Evolutionary conservation across 2,888 invertebrate genomes (phyloP).

Genomic region (Neoitamus cyanurus): DNA sequence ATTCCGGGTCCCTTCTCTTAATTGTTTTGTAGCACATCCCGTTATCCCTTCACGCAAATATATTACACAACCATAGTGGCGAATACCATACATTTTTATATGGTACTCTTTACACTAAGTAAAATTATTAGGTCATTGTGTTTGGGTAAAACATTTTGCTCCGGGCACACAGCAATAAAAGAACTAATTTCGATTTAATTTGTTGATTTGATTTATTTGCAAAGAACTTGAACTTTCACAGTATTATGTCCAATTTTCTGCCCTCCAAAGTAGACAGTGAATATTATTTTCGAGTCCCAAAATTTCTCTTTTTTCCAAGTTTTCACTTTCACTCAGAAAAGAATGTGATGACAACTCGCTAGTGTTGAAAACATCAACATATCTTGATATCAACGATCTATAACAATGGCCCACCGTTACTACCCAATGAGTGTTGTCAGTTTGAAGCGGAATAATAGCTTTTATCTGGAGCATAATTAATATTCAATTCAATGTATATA

Average conservation of each 20-base stretch:
- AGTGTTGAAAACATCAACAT: slow-evolving; percentile 67
- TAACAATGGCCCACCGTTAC: slow-evolving; percentile 88
- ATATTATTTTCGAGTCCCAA: slow-evolving; percentile 63
- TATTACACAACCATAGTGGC: too few relatives aligned
- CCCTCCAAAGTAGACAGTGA: slow-evolving; percentile 64
- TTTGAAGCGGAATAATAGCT: slow-evolving; percentile 72
- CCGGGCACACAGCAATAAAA: too few relatives aligned
- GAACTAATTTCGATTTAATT: neutral
- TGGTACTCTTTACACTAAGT: too few relatives aligned
- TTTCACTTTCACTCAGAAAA: neutral
- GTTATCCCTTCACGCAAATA: too few relatives aligned
- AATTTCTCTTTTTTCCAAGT: neutral
- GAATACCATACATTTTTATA: too few relatives aligned
- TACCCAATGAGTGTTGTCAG: slow-evolving; percentile 68
- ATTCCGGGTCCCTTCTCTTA: too few relatives aligned
- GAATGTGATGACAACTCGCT: neutral
- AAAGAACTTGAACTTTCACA: neutral
- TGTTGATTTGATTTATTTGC: neutral
- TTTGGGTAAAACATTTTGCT: too few relatives aligned
- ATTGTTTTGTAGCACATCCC: too few relatives aligned
- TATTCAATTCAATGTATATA: neutral
- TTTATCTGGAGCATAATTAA: slow-evolving; percentile 68
- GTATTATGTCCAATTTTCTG: slow-evolving; percentile 61
- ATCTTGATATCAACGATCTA: slow-evolving; percentile 77
- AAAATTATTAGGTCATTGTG: too few relatives aligned